phyloP scores from a whole-genome alignment of 2,113 vertebrate genomes.

The Pterocles orientalis region DNA sequence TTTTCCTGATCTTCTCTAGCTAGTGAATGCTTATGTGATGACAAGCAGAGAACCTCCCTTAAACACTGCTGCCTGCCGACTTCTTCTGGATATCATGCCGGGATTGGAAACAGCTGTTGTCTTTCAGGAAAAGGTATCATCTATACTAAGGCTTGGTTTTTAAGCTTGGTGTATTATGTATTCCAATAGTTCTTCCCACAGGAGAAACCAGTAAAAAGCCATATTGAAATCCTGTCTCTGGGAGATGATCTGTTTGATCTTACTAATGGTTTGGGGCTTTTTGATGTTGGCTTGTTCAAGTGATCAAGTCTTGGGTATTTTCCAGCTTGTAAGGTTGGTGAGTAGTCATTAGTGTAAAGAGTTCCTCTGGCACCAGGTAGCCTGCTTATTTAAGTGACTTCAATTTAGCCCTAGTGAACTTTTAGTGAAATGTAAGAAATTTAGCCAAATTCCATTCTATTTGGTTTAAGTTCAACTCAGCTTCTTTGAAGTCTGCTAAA shows the following conservation, averaged over 20 bases:
- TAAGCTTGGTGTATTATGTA: neutral
- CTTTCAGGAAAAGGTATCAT: slow-evolving; percentile 93
- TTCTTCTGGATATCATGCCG: slow-evolving; percentile 97
- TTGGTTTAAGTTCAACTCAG: neutral
- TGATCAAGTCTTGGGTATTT: neutral
- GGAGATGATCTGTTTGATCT: neutral
- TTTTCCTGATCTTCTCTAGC: slow-evolving; percentile 73
- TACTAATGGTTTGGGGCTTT: neutral
- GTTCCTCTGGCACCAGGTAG: neutral
- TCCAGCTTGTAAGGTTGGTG: neutral
- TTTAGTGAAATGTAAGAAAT: neutral
- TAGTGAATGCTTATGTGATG: slow-evolving; percentile 99
- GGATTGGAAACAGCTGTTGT: slow-evolving; percentile 97
- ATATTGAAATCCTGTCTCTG: neutral
- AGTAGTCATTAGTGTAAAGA: neutral
- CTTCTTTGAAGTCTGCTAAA: neutral
- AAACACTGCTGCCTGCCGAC: slow-evolving; percentile 93
- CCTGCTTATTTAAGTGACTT: neutral
- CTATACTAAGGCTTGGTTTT: neutral
- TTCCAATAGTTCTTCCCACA: neutral
- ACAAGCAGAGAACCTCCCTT: slow-evolving; percentile 92
- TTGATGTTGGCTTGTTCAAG: neutral
- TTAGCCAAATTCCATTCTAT: neutral
- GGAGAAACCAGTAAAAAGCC: neutral
- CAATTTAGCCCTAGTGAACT: neutral